These are phyloP conservation scores for Calonectris borealis DNA, from an alignment of 2,113 vertebrate genomes.

Conservation along the genomic window DNA sequence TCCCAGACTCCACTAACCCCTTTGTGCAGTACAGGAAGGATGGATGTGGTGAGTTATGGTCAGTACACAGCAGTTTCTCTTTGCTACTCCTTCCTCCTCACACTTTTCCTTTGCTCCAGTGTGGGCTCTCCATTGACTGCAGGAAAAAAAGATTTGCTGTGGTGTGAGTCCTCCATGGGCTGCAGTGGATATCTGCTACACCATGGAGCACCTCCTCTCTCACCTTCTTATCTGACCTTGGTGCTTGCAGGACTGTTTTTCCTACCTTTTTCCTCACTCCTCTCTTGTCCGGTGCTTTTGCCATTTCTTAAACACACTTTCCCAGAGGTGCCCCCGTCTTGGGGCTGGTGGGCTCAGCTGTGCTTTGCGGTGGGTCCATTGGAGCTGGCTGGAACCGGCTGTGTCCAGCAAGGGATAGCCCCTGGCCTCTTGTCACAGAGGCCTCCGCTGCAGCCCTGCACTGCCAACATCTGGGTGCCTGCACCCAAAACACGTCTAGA, in stretches of 20 bases:
- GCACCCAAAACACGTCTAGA: neutral
- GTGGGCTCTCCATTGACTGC: neutral
- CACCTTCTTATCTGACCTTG: neutral
- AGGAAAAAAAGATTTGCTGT: neutral
- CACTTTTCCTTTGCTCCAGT: neutral
- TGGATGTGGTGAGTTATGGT: neutral
- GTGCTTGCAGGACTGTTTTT: neutral
- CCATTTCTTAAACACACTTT: neutral
- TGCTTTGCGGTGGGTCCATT: neutral
- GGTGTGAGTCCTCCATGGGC: neutral
- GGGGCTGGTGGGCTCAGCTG: neutral
- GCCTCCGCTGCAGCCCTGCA: rapidly evolving
- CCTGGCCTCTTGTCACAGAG: neutral
- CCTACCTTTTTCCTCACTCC: neutral
- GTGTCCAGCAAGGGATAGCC: neutral
- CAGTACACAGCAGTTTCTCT: neutral
- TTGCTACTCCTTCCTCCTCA: neutral
- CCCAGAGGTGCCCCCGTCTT: no score
- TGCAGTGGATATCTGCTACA: neutral
- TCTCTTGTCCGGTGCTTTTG: neutral
- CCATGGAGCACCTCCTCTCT: neutral
- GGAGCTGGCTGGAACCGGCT: neutral
- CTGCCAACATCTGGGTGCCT: neutral
- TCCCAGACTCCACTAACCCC: neutral
- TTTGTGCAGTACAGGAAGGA: neutral